A percentile compares a stretch with the other conserved stretches of the same genome.
These are phyloP conservation scores for Lagodon rhomboides DNA, from an alignment of 2,797 vertebrate species.

Conservation along the genomic window DNA sequence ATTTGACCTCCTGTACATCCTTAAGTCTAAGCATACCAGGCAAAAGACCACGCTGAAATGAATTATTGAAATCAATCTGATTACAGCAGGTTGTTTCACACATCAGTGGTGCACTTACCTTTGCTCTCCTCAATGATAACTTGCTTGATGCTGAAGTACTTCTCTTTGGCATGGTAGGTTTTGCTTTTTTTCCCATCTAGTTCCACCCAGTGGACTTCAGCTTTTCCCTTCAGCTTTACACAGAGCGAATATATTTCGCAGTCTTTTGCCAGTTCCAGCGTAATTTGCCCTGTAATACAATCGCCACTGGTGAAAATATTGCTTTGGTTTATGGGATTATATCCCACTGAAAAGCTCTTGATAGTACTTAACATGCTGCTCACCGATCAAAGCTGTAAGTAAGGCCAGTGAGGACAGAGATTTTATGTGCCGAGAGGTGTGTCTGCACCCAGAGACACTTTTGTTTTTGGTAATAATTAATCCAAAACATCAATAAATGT, in stretches of 20 bases:
- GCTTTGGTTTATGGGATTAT: slow-evolving; percentile 62
- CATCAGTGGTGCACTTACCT: slow-evolving; percentile 37
- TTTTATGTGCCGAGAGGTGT: neutral
- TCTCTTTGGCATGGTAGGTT: slow-evolving; percentile 61
- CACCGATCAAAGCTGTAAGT: neutral
- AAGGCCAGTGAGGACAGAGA: neutral
- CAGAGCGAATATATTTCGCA: slow-evolving; percentile 62
- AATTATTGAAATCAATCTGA: no score
- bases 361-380: slow-evolving; percentile 60
- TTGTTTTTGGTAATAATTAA: slow-evolving; percentile 52
- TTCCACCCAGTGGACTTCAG: slow-evolving; percentile 63
- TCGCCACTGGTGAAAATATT: slow-evolving; percentile 72
- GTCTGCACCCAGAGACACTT: neutral
- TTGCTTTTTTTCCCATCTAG: neutral
- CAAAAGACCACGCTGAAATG: no score
- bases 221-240: slow-evolving; percentile 81
- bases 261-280: slow-evolving; percentile 65
- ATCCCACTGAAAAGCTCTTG: slow-evolving; percentile 69
- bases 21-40: neutral
- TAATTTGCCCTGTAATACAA: slow-evolving; percentile 65
- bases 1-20: neutral
- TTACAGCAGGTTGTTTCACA: no score
- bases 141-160: slow-evolving; percentile 75
- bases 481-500: slow-evolving; percentile 1
- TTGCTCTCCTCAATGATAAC: slow-evolving; percentile 45